These are phyloP conservation scores for Amblyopsis rosae DNA, from an alignment of 2,113 vertebrate genomes.

Conservation along the genomic window DNA sequence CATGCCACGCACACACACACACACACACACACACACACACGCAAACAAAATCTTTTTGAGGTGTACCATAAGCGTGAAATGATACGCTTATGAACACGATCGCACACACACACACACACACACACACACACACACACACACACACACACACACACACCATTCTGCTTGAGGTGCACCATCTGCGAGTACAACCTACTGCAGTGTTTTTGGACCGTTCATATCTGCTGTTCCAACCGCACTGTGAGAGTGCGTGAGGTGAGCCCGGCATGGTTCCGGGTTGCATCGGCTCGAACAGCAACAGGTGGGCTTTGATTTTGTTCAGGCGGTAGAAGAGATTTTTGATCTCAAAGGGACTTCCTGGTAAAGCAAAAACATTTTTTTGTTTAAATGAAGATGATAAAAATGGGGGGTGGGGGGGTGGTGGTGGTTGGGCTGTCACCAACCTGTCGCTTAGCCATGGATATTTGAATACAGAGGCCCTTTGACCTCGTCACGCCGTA, in stretches of 20 bases:
- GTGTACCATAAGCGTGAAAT: neutral
- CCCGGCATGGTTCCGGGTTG: neutral
- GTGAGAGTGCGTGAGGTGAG: conserved; percentile 3
- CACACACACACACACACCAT: neutral
- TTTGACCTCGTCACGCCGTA: conserved; percentile 8
- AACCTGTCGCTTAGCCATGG: neutral
- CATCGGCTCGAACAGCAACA: conserved; percentile 2
- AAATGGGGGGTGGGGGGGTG: too few species aligned
- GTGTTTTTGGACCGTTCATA: neutral
- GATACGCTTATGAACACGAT: neutral
- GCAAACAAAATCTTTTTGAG: neutral
- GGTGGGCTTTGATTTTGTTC: neutral
- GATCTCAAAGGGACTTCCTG: too few species aligned
- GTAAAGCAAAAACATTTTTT: too few species aligned
- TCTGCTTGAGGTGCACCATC: neutral
- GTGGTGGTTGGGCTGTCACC: too few species aligned
- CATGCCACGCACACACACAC: neutral
- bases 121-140: neutral
- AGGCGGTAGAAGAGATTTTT: too few species aligned
- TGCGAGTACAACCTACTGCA: neutral
- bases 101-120: neutral
- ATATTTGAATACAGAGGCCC: conserved; percentile 15
- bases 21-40: neutral
- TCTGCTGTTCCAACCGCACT: neutral
- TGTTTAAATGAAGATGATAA: too few species aligned